Conservation (phyloP, 2,797 vertebrate species). For the Sternotherus odoratus region DNA sequence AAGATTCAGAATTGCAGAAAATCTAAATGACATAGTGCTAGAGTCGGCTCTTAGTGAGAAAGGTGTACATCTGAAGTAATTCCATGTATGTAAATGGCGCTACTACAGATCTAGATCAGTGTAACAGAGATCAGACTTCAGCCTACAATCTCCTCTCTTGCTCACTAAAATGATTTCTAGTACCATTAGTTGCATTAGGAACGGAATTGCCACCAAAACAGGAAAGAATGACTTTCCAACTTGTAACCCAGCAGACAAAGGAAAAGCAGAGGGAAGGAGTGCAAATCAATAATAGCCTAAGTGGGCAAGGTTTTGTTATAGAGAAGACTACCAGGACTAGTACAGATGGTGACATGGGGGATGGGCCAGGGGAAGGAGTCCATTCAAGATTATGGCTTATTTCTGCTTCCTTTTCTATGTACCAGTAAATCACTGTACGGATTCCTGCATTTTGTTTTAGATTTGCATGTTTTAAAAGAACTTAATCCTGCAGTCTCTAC, state of each 20-base stretch:
- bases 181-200: background rate
- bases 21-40: background rate
- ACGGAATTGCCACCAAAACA: background rate
- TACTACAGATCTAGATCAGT: background rate
- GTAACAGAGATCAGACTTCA: background rate
- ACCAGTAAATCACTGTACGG: background rate
- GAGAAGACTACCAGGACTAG: background rate
- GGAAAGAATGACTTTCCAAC: background rate
- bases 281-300: background rate
- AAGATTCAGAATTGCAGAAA: background rate
- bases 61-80: background rate
- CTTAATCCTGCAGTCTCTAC: background rate
- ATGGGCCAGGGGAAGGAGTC: background rate
- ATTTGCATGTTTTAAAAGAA: rapidly evolving
- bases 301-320: background rate
- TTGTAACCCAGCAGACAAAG: background rate
- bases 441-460: background rate
- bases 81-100: background rate
- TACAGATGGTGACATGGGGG: background rate
- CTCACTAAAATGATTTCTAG: background rate
- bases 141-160: background rate
- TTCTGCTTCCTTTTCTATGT: background rate
- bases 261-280: background rate
- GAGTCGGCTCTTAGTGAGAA: background rate
- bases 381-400: background rate